phyloP scores from a whole-genome alignment of 2,113 vertebrate species.

The Arothron firmamentum region DNA sequence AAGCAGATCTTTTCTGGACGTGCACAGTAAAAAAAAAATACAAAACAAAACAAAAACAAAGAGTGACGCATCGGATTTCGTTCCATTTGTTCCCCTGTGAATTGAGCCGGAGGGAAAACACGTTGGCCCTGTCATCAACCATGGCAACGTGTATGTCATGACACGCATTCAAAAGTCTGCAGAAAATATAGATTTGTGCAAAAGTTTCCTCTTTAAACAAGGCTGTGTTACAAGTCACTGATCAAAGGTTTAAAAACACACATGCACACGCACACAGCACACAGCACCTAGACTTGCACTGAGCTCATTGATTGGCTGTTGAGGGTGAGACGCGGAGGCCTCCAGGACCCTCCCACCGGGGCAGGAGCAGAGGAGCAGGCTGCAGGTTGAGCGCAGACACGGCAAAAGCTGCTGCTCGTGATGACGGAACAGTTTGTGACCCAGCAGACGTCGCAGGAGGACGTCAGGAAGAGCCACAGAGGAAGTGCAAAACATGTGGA shows the following conservation, averaged over 20 bases:
- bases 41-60: too few species aligned
- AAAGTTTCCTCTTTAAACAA: slow-evolving; percentile 6
- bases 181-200: neutral
- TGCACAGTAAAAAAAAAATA: too few species aligned
- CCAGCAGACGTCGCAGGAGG: slow-evolving; percentile 34
- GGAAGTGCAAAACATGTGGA: slow-evolving; percentile 6
- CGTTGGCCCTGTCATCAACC: neutral
- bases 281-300: neutral
- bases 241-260: slow-evolving; percentile 43
- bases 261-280: slow-evolving; percentile 13
- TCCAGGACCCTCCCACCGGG: slow-evolving; percentile 29
- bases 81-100: slow-evolving; percentile 7
- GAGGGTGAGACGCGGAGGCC: slow-evolving; percentile 25
- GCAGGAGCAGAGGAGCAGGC: slow-evolving; percentile 15
- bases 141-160: neutral
- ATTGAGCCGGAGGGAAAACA: slow-evolving; percentile 1
- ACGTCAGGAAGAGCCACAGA: slow-evolving; percentile 30
- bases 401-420: neutral
- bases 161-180: neutral
- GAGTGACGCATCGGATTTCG: too few species aligned
- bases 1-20: too few species aligned
- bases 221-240: slow-evolving; percentile 13
- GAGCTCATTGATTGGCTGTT: slow-evolving; percentile 42
- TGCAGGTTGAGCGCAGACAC: slow-evolving; percentile 12
- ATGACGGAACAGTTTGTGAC: slow-evolving; percentile 39